Evolutionary conservation across 2,797 vertebrate genomes (phyloP).

Genomic region (Argya squamiceps): DNA sequence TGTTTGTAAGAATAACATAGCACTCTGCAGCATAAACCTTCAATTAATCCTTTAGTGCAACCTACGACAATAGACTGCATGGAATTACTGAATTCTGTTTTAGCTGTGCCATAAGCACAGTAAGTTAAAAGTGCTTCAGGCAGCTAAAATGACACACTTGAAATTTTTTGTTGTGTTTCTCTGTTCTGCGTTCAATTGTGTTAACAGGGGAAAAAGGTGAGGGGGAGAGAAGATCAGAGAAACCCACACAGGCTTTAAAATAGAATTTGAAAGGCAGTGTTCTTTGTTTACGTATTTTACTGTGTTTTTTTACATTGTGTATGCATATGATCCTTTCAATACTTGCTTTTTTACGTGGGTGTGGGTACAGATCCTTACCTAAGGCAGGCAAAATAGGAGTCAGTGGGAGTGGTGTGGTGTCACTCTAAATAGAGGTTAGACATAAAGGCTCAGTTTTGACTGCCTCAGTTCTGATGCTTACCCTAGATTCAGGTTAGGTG

Average conservation of each 20-base stretch:
- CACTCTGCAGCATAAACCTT: slow-evolving; percentile 51
- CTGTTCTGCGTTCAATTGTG: neutral
- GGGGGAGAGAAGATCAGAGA: slow-evolving; percentile 17
- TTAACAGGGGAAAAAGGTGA: neutral
- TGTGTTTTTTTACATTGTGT: neutral
- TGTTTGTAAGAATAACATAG: slow-evolving; percentile 56
- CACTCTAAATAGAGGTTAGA: neutral
- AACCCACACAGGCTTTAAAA: slow-evolving; percentile 51
- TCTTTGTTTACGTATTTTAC: neutral
- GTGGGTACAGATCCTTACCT: neutral
- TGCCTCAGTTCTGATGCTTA: neutral
- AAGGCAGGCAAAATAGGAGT: neutral
- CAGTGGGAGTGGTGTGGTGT: neutral
- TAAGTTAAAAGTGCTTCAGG: slow-evolving; percentile 43
- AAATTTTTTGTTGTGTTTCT: neutral
- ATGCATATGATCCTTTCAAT: neutral
- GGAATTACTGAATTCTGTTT: slow-evolving; percentile 40
- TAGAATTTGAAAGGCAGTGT: neutral
- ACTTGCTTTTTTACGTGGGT: neutral
- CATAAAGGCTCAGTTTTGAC: neutral
- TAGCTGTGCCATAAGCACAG: neutral
- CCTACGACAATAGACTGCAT: neutral
- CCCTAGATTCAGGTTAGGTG: neutral
- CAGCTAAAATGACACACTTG: slow-evolving; percentile 10
- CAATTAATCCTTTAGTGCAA: slow-evolving; percentile 59